Base-by-base conservation (phyloP, 1,140 invertebrate species). In the Mycetomoellerius zeteki region DNA sequence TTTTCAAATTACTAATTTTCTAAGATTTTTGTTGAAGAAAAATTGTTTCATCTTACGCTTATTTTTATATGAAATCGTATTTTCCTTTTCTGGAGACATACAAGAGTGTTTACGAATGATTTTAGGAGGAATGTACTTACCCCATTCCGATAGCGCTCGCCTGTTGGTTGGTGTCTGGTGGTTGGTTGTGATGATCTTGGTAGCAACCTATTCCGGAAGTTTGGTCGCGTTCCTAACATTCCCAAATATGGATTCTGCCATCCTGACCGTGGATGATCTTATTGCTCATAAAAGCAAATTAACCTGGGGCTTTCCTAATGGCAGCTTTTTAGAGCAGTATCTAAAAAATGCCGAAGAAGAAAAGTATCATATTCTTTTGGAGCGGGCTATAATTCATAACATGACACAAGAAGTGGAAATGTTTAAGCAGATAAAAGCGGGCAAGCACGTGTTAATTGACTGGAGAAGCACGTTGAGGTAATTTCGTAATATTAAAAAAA, bases 201-300 rank as follows among this genome's bases (percentile, higher is more conserved):
- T 99, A 0, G 99, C 98, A 3, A 99, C 98, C 0, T 99, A 99
- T 94, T 98, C 98, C 56, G 98, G 98, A 7, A 99, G 98, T 94
- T 96, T 99, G 33, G 98, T 99, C 0, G 98, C 98, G 5, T 99
- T 99, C 93, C 96, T 99, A 10, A 99, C 99, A 0, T 99, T 99
- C 93, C 98, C 98, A 0, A 97, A 97, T 93, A 97, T 98, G 92
- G 97, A 98, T 92, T 96, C 96, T 7, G 96, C 98, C 0, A 97
- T 99, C 0, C 97, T 97, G 6, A 97, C 96, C 0, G 93, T 99
- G 0, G 95, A 97, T 8, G 97, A 98, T 90, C 92, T 99, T 1
- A 88, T 98, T 21, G 94, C 95, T 0, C 96, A 97, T 69, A 96
- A 95, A 60, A 94, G 96, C 1, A 95, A 96, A 3, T 95, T 97